Conservation (phyloP, 2,797 vertebrate genomes). For the Anguilla megastoma region DNA sequence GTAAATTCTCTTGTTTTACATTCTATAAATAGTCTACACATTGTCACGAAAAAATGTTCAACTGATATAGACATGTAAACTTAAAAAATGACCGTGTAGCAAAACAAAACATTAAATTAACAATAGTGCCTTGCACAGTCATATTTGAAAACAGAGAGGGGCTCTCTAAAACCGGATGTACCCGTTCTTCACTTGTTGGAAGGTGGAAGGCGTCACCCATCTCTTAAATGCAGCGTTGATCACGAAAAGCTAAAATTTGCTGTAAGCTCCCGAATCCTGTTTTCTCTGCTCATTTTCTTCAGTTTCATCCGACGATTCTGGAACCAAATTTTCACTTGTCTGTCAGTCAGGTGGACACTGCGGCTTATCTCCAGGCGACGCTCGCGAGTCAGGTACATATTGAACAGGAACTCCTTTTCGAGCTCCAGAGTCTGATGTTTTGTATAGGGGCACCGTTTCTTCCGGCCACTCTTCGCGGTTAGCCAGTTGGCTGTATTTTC, state of each 20-base stretch:
- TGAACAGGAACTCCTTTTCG: constrained; percentile 99
- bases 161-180: constrained; percentile 50
- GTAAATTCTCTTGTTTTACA: constrained; percentile 30
- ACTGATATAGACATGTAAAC: constrained; percentile 59
- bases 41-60: constrained; percentile 56
- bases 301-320: constrained; percentile 99
- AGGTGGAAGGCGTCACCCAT: constrained; percentile 51
- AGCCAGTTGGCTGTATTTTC: constrained; percentile 92
- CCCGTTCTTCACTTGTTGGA: constrained; percentile 55
- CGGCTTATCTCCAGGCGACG: constrained; percentile 99
- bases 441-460: constrained; percentile 97
- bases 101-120: constrained; percentile 75
- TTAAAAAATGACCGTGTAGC: constrained; percentile 54
- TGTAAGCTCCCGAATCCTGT: constrained; percentile 95
- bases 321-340: constrained; percentile 99
- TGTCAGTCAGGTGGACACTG: constrained; percentile 96
- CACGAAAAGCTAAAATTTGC: constrained; percentile 96
- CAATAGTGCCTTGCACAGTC: constrained; percentile 58
- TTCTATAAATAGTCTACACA: constrained; percentile 60
- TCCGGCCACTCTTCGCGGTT: constrained; percentile 94
- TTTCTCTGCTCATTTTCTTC: constrained; percentile 99
- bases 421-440: constrained; percentile 98
- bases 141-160: constrained; percentile 63
- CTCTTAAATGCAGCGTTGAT: constrained; percentile 65
- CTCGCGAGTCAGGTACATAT: constrained; percentile 99